A percentile compares a stretch with the other conserved stretches of the same genome.
These are phyloP conservation scores for Terrapene triunguis DNA, from an alignment of 2,113 vertebrate species.

Conservation along the genomic window DNA sequence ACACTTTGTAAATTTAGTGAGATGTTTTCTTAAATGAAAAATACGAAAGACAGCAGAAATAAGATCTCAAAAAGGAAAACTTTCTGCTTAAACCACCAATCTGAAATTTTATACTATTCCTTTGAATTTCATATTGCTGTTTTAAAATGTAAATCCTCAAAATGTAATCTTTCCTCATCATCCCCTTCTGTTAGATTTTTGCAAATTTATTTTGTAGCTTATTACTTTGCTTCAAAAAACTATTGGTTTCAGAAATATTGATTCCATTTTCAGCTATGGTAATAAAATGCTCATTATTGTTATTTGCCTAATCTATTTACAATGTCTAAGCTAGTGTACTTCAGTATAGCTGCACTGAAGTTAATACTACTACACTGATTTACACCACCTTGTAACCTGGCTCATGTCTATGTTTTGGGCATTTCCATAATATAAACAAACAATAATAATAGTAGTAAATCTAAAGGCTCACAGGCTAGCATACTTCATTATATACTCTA, in stretches of 20 bases:
- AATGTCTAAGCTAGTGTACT: background rate
- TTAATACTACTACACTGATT: background rate
- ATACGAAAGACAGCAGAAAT: background rate
- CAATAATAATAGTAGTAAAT: background rate
- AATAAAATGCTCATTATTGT: rapidly evolving
- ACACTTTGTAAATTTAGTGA: background rate
- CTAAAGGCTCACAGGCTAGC: background rate
- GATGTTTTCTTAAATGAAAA: background rate
- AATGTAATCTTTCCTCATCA: background rate
- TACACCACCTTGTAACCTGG: background rate
- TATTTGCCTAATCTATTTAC: background rate
- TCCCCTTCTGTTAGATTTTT: background rate
- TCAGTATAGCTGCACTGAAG: background rate
- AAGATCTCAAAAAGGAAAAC: background rate
- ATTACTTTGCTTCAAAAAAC: background rate
- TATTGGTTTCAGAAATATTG: background rate
- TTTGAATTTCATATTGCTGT: background rate
- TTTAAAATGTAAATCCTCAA: background rate
- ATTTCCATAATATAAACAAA: background rate
- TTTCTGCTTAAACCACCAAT: background rate
- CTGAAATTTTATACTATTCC: background rate
- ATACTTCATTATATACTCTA: background rate
- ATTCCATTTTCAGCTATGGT: background rate
- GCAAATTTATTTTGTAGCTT: background rate
- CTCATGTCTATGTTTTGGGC: background rate